Evolutionary conservation across 2,797 vertebrate genomes (phyloP).

Genomic region (Sandelia bainsii): DNA sequence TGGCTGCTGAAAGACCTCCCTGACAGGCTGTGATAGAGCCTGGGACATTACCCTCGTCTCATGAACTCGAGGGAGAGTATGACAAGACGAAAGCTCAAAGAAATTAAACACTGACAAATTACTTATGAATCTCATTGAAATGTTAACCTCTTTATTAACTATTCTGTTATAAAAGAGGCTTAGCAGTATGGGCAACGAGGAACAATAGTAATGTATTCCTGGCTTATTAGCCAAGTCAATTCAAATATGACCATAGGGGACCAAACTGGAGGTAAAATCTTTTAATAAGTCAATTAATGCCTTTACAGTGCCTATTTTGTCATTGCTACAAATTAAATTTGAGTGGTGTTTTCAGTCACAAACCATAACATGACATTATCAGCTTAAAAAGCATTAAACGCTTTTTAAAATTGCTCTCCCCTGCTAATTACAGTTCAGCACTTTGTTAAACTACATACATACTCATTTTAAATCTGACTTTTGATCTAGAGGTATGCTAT

Average conservation of each 20-base stretch:
- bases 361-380: constrained; percentile 68
- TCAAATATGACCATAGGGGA: constrained; percentile 69
- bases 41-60: constrained; percentile 62
- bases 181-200: constrained; percentile 46
- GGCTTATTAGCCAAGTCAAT: constrained; percentile 71
- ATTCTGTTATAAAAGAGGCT: constrained; percentile 54
- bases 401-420: constrained; percentile 15
- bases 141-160: constrained; percentile 75
- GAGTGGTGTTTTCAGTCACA: constrained; percentile 65
- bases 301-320: constrained; percentile 53
- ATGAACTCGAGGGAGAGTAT: constrained; percentile 64
- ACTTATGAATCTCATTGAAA: constrained; percentile 76
- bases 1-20: constrained; percentile 72
- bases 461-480: constrained; percentile 70
- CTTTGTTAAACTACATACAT: constrained; percentile 57
- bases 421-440: constrained; percentile 40
- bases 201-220: constrained; percentile 58
- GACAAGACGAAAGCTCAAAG: constrained; percentile 62
- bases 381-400: constrained; percentile 59
- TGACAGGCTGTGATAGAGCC: constrained; percentile 68
- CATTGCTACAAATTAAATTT: constrained; percentile 69
- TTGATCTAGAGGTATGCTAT: constrained; percentile 59
- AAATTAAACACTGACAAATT: constrained; percentile 77
- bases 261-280: constrained; percentile 63
- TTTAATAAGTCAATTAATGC: constrained; percentile 77